A percentile compares a stretch with the other conserved stretches of the same genome.
Conservation (phyloP, 2,797 vertebrate genomes). For the Crenichthys baileyi region DNA sequence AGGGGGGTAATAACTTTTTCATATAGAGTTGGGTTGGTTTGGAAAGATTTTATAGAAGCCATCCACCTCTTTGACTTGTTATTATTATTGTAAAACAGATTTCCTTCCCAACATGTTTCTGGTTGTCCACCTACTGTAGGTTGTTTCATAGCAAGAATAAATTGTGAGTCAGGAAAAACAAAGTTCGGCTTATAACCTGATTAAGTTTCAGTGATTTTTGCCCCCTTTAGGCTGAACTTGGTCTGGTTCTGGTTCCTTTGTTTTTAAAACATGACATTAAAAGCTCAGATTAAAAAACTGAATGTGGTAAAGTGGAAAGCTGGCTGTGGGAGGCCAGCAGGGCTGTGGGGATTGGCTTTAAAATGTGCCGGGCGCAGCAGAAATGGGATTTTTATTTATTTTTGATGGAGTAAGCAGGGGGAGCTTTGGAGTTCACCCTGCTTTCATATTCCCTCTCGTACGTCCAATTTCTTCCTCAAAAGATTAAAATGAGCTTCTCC, state of each 20-base stretch:
- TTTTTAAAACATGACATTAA: constrained; percentile 58
- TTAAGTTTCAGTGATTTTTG: constrained; percentile 66
- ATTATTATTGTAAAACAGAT: constrained; percentile 45
- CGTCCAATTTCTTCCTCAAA: constrained; percentile 63
- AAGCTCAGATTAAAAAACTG: constrained; percentile 50
- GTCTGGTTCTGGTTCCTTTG: constrained; percentile 45
- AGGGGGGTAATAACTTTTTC: background rate
- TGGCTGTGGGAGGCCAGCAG: constrained; percentile 39
- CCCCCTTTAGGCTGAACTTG: constrained; percentile 29
- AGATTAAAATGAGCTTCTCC: constrained; percentile 71
- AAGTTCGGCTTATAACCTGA: constrained; percentile 40
- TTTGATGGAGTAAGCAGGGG: constrained; percentile 73
- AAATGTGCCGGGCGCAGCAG: constrained; percentile 75
- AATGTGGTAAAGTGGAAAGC: constrained; percentile 58
- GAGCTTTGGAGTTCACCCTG: constrained; percentile 72
- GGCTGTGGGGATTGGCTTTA: constrained; percentile 60
- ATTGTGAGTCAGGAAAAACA: constrained; percentile 57
- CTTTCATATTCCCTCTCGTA: constrained; percentile 68
- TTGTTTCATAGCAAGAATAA: constrained; percentile 48
- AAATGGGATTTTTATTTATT: constrained; percentile 45
- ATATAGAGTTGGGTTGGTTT: background rate
- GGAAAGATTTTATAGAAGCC: background rate
- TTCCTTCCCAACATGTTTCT: constrained; percentile 40
- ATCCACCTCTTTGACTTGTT: constrained; percentile 10
- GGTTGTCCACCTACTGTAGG: constrained; percentile 48